These are phyloP conservation scores for Melanotus villosus DNA, from an alignment of 2,888 invertebrate genomes.

Conservation along the genomic window DNA sequence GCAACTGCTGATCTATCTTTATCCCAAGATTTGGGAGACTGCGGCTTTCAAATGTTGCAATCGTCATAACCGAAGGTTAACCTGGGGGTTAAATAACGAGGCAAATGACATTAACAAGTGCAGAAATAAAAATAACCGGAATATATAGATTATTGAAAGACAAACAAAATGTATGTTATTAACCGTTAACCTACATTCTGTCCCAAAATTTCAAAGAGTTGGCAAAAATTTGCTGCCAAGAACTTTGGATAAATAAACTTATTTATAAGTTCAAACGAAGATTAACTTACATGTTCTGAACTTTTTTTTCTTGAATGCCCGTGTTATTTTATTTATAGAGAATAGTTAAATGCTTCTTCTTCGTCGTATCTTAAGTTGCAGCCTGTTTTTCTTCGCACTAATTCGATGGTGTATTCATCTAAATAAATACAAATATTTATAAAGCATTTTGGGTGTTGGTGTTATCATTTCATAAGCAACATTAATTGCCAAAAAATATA, in stretches of 20 bases:
- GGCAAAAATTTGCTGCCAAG: background rate
- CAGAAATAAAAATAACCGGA: background rate
- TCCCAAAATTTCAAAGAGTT: background rate
- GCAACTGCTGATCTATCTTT: slow-evolving; percentile 55
- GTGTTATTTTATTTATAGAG: too few relatives aligned
- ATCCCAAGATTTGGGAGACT: slow-evolving; percentile 50
- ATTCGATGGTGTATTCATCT: too few relatives aligned
- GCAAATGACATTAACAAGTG: slow-evolving; percentile 7
- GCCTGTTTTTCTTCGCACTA: too few relatives aligned
- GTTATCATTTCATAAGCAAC: too few relatives aligned
- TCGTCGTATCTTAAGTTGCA: too few relatives aligned
- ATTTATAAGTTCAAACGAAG: too few relatives aligned
- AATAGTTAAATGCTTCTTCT: too few relatives aligned
- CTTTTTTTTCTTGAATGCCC: too few relatives aligned
- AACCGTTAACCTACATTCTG: slow-evolving; percentile 5
- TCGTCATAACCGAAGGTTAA: slow-evolving; percentile 32
- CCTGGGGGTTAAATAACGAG: slow-evolving; percentile 3
- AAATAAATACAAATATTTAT: too few relatives aligned
- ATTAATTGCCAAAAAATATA: background rate
- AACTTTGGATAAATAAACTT: too few relatives aligned
- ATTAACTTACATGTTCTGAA: too few relatives aligned
- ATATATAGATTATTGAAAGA: background rate
- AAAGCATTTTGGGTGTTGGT: too few relatives aligned
- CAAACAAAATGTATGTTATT: background rate
- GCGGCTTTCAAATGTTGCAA: slow-evolving; percentile 28